Evolutionary conservation across 1,140 invertebrate species (phyloP), one percentile per base, ranked within the genome.

Genomic region (Conopomorpha cramerella): DNA sequence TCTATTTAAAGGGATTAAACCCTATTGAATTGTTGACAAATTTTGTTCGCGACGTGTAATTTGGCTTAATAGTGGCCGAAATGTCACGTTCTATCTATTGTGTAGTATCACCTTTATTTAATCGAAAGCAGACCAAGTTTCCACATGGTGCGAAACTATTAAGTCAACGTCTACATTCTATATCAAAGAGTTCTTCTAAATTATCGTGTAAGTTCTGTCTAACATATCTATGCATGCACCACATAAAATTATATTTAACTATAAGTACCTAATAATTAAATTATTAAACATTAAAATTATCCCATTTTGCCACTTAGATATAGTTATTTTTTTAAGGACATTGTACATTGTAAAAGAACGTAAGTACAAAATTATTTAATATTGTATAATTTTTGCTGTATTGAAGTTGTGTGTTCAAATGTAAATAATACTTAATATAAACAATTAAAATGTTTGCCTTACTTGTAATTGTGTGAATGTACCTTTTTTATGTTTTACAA

Each of bases 231-330:
- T 23, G 19, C 19, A 39, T 36, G 45, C 41, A n/a, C n/a, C n/a
- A n/a, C n/a, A n/a, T 41, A 46, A 6, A 10, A 35, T 34, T 38
- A 23, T 40, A 46, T 17, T 25, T 19, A 11, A 13, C 29, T 13
- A 39, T 49, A 50, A 56, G 57, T 62, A 58, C 53, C 41, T 45
- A 43, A 54, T 59, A 49, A 45, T 43, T 39, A 60, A 64, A 63
- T 51, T 37, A 49, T 49, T 44, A n/a, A 43, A 44, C 56, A 56
- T 57, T 53, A 39, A 42, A 63, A 56, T 61, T 72, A 72, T 68
- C 62, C 46, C 57, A 67, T 43, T 60, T 66, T 55, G 58, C 60
- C 60, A 63, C 54, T 49, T 67, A 63, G 41, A 11, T 37, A n/a
- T n/a, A n/a, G n/a, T n/a, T n/a, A n/a, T n/a, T n/a, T n/a, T n/a